Evolutionary conservation across 2,113 vertebrate genomes (phyloP), one percentile per base, ranked within the genome.

Genomic region (Danionella cerebrum): DNA sequence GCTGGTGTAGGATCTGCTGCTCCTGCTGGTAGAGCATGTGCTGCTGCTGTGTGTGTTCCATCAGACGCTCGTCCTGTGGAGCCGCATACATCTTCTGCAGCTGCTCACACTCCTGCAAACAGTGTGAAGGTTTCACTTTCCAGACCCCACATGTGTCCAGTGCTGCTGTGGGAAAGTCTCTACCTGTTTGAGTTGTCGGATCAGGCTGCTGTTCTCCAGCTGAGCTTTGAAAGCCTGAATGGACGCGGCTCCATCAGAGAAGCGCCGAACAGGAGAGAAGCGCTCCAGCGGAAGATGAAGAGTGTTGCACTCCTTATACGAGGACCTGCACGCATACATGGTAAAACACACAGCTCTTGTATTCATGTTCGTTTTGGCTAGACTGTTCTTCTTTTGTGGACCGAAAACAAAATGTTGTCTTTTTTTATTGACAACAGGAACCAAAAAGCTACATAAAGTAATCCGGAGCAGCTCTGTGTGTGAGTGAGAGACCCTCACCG

Each of bases 181-280:
- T 80, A 99, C 96, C 96, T 99, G 95, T 74, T 98, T 95, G 41
- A 99, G 88, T 84, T 97, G 95, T 59, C 91, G 93, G 84, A 98
- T 97, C 87, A 96, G 93, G 76, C 92, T 97, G 89, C 88, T 96
- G 86, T 91, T 94, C 87, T 99, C 96, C 79, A 98, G 89, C 76
- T 99, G 96, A 76, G 92, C 92, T 87, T 98, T 99, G 87, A 98
- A 98, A 51, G 96, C 96, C 84, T 97, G 96, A 81, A 99, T 97
- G 79, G 93, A 94, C 71, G 95, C 89, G 6, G 96, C 95, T 24
- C 96, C 96, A 0, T 99, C 96, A 0, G 96, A 99, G 84, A 99
- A 99, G 25, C 96, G 93, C 45, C 96, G 90, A 24, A 99, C 96
- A 0, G 96, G 96, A 64, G 96, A 99, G 87, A 99, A 99, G 65